Percentiles rank a stretch among this genome's conserved stretches.
Conservation (phyloP, 2,797 vertebrate species). For the Mormyrus hasselquistii region DNA sequence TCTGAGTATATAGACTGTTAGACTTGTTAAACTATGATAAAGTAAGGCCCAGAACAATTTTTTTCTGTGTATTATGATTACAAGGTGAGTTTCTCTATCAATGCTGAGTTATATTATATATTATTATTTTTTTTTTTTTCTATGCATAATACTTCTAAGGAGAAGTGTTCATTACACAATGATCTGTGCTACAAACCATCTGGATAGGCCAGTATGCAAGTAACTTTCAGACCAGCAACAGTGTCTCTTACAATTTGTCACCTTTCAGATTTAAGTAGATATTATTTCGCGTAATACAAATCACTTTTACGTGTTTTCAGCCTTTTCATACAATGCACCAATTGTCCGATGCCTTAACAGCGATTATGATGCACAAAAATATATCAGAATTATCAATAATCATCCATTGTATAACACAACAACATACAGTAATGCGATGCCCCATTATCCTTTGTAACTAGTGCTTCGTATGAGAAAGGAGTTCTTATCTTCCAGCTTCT, state of each 20-base stretch:
- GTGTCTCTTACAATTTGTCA: not conserved
- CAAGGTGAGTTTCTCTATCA: not conserved
- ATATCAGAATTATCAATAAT: conserved; percentile 16
- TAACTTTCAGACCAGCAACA: conserved; percentile 3
- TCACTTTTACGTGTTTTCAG: not conserved
- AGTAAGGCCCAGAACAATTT: not conserved
- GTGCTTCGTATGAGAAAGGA: not conserved
- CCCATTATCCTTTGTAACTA: conserved; percentile 8
- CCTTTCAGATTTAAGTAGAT: not conserved
- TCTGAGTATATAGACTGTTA: not conserved
- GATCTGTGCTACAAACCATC: not conserved
- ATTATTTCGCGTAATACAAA: not conserved
- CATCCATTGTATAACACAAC: conserved; percentile 2
- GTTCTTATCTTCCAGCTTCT: not conserved
- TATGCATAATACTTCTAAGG: not conserved
- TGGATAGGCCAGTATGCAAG: not conserved
- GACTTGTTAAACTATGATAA: not conserved
- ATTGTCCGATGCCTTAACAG: not conserved
- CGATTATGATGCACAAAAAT: conserved; percentile 4
- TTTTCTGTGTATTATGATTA: not conserved
- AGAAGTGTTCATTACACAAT: not conserved
- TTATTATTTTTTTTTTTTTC: not conserved
- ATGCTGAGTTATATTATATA: not conserved
- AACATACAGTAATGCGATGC: not conserved
- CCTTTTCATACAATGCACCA: not conserved